A percentile compares a stretch with the other conserved stretches of the same genome.
These are phyloP conservation scores for Dynastes maya DNA, from an alignment of 2,888 invertebrate species.

Conservation along the genomic window DNA sequence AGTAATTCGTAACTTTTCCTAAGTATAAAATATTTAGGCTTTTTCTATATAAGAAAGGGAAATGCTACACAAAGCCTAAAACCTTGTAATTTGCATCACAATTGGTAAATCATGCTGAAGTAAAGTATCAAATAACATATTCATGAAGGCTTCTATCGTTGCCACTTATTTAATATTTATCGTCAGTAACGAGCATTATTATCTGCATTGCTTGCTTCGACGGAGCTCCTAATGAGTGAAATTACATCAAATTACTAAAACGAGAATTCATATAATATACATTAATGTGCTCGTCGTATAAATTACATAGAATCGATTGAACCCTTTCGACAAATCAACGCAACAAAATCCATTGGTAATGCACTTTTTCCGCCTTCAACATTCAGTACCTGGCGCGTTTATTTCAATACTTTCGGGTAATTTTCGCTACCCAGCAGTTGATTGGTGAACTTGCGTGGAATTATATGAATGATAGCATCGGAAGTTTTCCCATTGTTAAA, in stretches of 20 bases:
- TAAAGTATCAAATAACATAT: constrained; percentile 6
- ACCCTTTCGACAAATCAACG: not conserved
- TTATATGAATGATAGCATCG: constrained; percentile 22
- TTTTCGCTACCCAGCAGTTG: not conserved
- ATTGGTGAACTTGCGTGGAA: constrained; percentile 22
- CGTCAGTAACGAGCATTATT: not conserved
- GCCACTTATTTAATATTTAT: constrained; percentile 7
- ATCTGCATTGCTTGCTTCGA: constrained; percentile 1
- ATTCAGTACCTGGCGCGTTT: not conserved
- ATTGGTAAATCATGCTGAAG: not conserved
- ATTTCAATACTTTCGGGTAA: not conserved
- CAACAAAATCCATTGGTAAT: not conserved
- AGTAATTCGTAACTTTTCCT: too few species aligned
- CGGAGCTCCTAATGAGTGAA: not conserved
- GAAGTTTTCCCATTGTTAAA: constrained; percentile 28
- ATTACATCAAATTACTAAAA: constrained; percentile 23
- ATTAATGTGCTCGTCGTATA: too few species aligned
- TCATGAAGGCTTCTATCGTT: constrained; percentile 1
- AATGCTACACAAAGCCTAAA: too few species aligned
- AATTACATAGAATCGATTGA: not conserved
- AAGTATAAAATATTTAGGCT: too few species aligned
- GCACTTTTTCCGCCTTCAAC: not conserved
- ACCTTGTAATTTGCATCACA: too few species aligned
- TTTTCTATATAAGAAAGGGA: too few species aligned
- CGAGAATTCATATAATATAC: not conserved